Percentiles rank a stretch among this genome's conserved stretches.
Evolutionary conservation across 1,140 invertebrate genomes (phyloP).

Genomic region (Aphis gossypii): DNA sequence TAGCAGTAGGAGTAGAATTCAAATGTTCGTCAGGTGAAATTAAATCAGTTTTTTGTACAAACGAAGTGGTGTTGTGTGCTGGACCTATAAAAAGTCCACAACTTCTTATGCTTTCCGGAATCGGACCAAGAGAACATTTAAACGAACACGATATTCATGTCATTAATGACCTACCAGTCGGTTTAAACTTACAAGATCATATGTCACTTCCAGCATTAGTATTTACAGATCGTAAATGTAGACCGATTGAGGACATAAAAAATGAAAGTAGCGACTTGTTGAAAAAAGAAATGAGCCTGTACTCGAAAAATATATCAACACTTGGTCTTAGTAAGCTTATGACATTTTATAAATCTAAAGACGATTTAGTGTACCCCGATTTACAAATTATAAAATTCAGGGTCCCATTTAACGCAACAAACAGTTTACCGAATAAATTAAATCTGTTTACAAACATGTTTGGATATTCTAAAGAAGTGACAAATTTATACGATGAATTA

Average conservation of each 20-base stretch:
- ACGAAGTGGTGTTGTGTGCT: conserved; percentile 74
- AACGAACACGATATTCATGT: conserved; percentile 70
- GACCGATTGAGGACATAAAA: conserved; percentile 63
- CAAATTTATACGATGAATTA: neutral
- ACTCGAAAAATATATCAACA: neutral
- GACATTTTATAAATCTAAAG: conserved; percentile 50
- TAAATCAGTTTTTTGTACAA: conserved; percentile 62
- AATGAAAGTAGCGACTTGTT: conserved; percentile 70
- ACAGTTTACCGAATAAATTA: neutral
- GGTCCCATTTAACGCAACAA: conserved; percentile 29
- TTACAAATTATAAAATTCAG: conserved; percentile 52
- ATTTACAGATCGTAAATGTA: conserved; percentile 69
- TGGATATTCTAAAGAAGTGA: conserved; percentile 36
- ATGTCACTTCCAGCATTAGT: conserved; percentile 72
- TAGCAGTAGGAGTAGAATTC: conserved; percentile 32
- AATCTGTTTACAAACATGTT: conserved; percentile 44
- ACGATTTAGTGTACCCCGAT: conserved; percentile 26
- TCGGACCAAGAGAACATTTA: conserved; percentile 75
- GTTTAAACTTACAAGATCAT: conserved; percentile 82
- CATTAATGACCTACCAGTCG: conserved; percentile 74
- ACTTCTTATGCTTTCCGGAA: conserved; percentile 77
- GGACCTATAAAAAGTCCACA: conserved; percentile 75
- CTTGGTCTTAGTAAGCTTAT: conserved; percentile 47
- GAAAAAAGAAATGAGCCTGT: conserved; percentile 62
- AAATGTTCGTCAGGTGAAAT: neutral